Conservation (phyloP, 2,113 vertebrate genomes). For the Meleagris gallopavo region DNA sequence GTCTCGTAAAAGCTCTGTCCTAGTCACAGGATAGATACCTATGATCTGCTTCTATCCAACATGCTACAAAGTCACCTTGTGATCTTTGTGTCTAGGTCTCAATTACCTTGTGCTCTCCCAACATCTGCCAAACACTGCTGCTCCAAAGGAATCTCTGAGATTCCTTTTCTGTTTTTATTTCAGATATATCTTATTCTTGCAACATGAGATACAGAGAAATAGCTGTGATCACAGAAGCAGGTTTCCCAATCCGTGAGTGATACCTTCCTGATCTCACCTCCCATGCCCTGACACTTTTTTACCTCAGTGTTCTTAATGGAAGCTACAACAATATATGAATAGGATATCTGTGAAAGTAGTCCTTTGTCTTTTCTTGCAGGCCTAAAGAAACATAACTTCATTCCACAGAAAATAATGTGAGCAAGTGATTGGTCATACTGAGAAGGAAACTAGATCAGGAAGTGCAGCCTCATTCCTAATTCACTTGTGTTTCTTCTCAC, state of each 20-base stretch:
- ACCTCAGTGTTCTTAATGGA: not conserved
- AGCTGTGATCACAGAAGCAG: not conserved
- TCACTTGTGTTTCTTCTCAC: not conserved
- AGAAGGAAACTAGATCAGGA: not conserved
- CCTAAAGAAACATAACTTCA: not conserved
- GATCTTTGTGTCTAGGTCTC: not conserved
- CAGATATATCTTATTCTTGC: not conserved
- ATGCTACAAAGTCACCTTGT: not conserved
- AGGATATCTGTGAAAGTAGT: not conserved
- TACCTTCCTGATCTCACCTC: not conserved
- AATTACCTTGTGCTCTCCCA: not conserved
- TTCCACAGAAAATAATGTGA: not conserved
- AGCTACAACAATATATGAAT: accelerated
- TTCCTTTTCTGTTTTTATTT: not conserved
- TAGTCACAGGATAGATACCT: not conserved
- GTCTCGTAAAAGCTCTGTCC: not conserved
- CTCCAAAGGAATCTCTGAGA: not conserved
- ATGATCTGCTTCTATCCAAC: not conserved
- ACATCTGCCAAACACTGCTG: not conserved
- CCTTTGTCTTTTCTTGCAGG: not conserved
- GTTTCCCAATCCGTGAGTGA: not conserved
- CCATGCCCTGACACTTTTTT: not conserved
- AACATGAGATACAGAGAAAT: not conserved
- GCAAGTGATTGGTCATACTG: not conserved
- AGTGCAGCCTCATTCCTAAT: not conserved